These are phyloP conservation scores for Lucilia cuprina DNA, from an alignment of 1,140 invertebrate genomes.

Conservation along the genomic window DNA sequence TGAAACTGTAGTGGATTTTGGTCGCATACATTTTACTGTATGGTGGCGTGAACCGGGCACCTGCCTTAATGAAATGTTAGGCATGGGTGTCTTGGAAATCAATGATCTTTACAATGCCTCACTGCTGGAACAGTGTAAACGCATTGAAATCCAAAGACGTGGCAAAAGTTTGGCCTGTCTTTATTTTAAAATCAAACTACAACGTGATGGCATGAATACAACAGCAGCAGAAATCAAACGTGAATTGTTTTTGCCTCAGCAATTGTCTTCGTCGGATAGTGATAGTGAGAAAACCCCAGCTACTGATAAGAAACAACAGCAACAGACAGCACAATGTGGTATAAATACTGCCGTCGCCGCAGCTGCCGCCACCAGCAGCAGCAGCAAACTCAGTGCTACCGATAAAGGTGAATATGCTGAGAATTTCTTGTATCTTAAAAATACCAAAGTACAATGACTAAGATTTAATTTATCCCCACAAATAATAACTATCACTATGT, in stretches of 20 bases:
- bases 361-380: not conserved
- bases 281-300: slow-evolving; percentile 18
- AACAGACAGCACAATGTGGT: slow-evolving; percentile 1
- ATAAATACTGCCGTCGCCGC: too few species aligned
- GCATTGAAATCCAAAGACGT: slow-evolving; percentile 51
- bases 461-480: not conserved
- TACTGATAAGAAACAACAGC: slow-evolving; percentile 20
- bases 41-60: slow-evolving; percentile 61
- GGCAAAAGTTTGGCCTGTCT: slow-evolving; percentile 52
- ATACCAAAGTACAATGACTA: slow-evolving; percentile 41
- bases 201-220: slow-evolving; percentile 6
- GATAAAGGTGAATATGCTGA: slow-evolving; percentile 43
- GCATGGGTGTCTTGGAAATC: slow-evolving; percentile 53
- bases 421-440: slow-evolving; percentile 38
- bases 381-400: too few species aligned
- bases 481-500: not conserved
- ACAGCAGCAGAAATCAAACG: not conserved
- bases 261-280: slow-evolving; percentile 8
- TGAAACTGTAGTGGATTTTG: slow-evolving; percentile 37
- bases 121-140: slow-evolving; percentile 57
- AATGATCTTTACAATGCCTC: slow-evolving; percentile 52
- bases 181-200: slow-evolving; percentile 55
- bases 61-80: slow-evolving; percentile 57
- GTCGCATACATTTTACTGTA: slow-evolving; percentile 53
- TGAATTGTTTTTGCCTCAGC: not conserved